These are phyloP conservation scores for Lithophane ornitopus DNA, from an alignment of 2,888 invertebrate genomes.

Conservation along the genomic window DNA sequence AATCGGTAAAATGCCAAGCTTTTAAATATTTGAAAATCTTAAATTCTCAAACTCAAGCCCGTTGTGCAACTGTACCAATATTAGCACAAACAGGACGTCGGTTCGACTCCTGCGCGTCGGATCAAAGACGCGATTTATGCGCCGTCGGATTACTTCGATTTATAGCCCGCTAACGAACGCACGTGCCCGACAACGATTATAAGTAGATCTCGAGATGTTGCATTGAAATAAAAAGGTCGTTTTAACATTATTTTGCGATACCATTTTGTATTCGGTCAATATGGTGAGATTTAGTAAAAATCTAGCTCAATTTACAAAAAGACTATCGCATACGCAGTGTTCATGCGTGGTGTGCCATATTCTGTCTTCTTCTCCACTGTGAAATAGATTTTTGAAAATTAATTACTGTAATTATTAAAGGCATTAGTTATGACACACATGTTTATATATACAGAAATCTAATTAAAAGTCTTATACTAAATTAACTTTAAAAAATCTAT, in stretches of 20 bases:
- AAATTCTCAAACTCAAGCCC: not conserved
- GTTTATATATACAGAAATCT: too few relatives aligned
- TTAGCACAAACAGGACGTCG: slow-evolving; percentile 62
- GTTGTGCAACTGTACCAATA: slow-evolving; percentile 54
- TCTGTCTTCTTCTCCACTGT: not conserved
- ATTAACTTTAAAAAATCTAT: too few relatives aligned
- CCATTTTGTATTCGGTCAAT: not conserved
- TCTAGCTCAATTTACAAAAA: not conserved
- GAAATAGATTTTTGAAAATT: too few relatives aligned
- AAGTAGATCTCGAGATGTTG: slow-evolving; percentile 34
- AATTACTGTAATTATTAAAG: not conserved
- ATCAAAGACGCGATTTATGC: slow-evolving; percentile 72
- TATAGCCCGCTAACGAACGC: slow-evolving; percentile 73
- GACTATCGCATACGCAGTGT: not conserved
- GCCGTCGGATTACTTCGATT: slow-evolving; percentile 71
- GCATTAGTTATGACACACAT: too few relatives aligned
- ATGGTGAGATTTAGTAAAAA: not conserved
- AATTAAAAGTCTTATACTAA: too few relatives aligned
- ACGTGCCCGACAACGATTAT: slow-evolving; percentile 49
- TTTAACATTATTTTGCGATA: not conserved
- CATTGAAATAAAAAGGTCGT: slow-evolving; percentile 24
- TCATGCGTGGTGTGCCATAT: not conserved
- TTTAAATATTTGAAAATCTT: not conserved
- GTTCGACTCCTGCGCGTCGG: slow-evolving; percentile 67
- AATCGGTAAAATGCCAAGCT: too few relatives aligned